phyloP scores from a whole-genome alignment of 1,140 invertebrate species.

The Anastrepha ludens region DNA sequence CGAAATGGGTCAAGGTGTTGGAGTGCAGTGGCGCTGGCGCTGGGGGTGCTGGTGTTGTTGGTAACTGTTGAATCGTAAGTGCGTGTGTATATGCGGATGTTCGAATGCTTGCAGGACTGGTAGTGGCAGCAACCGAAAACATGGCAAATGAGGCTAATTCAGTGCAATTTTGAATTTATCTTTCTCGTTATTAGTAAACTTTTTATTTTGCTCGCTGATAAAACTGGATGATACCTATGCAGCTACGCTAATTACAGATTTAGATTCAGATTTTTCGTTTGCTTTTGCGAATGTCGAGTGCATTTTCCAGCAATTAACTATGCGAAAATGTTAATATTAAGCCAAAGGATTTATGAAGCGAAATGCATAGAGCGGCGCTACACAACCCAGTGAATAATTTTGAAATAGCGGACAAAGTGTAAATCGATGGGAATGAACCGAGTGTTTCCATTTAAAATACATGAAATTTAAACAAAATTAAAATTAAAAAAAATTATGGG shows the following conservation, averaged over 20 bases:
- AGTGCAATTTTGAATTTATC: conserved; percentile 35
- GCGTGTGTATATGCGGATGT: neutral
- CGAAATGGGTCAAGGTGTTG: conserved; percentile 40
- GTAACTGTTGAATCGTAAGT: neutral
- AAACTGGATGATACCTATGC: conserved; percentile 18
- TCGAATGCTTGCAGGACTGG: neutral
- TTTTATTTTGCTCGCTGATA: neutral
- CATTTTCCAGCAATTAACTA: conserved; percentile 45
- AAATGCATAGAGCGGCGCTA: neutral
- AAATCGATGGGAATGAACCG: too few species aligned
- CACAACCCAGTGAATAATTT: too few species aligned
- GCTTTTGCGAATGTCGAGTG: conserved; percentile 20
- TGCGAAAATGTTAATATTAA: conserved; percentile 39
- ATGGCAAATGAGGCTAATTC: conserved; percentile 48
- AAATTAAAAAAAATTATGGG: too few species aligned
- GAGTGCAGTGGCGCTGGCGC: neutral
- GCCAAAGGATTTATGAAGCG: neutral
- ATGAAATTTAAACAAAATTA: too few species aligned
- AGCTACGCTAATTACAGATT: neutral
- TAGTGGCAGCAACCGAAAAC: neutral
- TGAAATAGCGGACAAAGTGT: too few species aligned
- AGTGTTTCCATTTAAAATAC: too few species aligned
- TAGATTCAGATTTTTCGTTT: neutral
- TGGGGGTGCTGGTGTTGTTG: neutral
- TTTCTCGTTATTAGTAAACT: conserved; percentile 36